Percentiles rank a stretch among this genome's conserved stretches.
These are phyloP conservation scores for Pseudocheirus occidentalis DNA, from an alignment of 2,797 vertebrate species.

Conservation along the genomic window DNA sequence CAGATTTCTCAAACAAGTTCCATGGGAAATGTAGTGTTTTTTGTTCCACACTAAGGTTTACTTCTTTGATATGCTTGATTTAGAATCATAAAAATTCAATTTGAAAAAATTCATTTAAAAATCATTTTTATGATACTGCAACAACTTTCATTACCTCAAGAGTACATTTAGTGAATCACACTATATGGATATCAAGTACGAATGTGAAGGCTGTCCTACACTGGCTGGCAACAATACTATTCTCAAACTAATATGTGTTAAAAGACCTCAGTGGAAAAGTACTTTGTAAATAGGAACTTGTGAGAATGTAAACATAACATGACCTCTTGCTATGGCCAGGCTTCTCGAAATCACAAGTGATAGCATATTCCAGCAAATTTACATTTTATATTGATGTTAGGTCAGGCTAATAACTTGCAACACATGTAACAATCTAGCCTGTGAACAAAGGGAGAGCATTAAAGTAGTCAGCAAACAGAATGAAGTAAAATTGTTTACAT, in stretches of 20 bases:
- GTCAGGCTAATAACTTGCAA: conserved; percentile 7
- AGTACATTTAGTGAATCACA: conserved; percentile 22
- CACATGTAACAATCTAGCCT: neutral
- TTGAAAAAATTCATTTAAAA: neutral
- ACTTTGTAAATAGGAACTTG: neutral
- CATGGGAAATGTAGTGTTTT: neutral
- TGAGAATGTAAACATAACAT: neutral
- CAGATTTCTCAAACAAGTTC: neutral
- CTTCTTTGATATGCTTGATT: neutral
- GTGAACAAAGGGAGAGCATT: conserved; percentile 44
- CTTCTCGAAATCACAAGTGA: neutral
- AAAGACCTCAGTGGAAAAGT: conserved; percentile 17
- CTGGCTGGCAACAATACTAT: conserved; percentile 15
- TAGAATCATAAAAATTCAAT: neutral
- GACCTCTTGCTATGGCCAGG: neutral
- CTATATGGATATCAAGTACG: conserved; percentile 13
- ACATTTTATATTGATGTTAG: conserved; percentile 6
- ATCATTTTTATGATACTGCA: neutral
- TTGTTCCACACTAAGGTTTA: neutral
- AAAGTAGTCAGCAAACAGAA: conserved; percentile 30
- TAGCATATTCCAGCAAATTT: neutral
- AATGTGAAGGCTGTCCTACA: neutral
- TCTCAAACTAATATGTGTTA: neutral
- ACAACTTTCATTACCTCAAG: conserved; percentile 2
- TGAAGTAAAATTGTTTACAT: neutral